Evolutionary conservation across 2,113 vertebrate genomes (phyloP).

Genomic region (Grus americana): DNA sequence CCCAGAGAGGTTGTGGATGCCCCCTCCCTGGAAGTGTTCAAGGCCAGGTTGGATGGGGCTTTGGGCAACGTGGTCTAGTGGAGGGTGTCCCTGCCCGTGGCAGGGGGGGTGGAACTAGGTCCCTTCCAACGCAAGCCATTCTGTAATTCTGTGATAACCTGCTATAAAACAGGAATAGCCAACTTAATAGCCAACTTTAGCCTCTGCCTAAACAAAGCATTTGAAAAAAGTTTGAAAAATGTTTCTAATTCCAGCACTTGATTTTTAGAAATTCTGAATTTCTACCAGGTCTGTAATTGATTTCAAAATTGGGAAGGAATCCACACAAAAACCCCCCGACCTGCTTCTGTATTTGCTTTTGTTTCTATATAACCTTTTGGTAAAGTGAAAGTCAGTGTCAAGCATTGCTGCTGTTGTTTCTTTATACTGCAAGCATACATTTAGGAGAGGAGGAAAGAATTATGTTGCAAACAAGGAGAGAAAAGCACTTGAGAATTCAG

Average conservation of each 20-base stretch:
- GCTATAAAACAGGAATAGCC: neutral
- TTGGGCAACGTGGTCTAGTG: no score
- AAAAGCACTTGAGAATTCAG: neutral
- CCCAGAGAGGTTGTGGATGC: no score
- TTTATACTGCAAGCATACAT: neutral
- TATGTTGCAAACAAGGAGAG: neutral
- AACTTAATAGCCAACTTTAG: neutral
- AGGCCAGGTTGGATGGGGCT: no score
- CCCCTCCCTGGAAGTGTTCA: no score
- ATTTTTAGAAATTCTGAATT: neutral
- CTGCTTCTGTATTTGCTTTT: neutral
- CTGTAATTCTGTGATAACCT: no score
- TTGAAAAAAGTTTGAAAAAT: neutral
- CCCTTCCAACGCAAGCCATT: no score
- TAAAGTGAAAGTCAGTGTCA: neutral
- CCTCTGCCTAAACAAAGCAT: neutral
- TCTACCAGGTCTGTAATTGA: neutral
- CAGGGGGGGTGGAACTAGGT: no score
- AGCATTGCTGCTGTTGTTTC: neutral
- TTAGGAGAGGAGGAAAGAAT: neutral
- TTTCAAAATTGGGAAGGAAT: neutral
- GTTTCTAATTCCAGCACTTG: neutral
- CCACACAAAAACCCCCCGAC: neutral
- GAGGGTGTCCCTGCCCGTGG: no score
- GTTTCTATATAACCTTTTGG: neutral